Evolutionary conservation across 1,140 invertebrate genomes (phyloP), one percentile per base, ranked within the genome.

Genomic region (Bombus fervidus): DNA sequence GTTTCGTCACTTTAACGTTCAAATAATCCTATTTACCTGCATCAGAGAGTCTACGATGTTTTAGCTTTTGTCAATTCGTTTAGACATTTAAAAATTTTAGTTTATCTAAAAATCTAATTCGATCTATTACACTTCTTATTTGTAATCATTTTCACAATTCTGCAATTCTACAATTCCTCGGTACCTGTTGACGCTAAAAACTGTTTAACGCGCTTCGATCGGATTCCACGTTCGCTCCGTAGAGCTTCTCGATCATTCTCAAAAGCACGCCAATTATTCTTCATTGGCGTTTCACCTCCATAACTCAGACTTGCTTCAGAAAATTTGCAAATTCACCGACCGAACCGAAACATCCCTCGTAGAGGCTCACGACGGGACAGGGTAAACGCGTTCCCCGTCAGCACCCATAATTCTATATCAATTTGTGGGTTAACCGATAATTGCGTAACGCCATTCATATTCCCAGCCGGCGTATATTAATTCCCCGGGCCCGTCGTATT

Each of bases 401-500:
- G 47, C 75, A 37, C 47, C 83, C 68, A 80, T 73, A 72, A 85
- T 79, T 85, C 68, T 39, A 22, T 85, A 85, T 85, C 83, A 79
- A 79, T 84, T 80, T 72, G 68, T 22, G 53, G 83, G 77, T 80
- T 80, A 64, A 80, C 83, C 41, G 66, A 85, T 85, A 85, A 80
- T 85, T 80, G 76, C 77, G 76, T 85, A 85, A 85, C 83, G 77
- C 77, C 68, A 64, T 85, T 80, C 68, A 53, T 85, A 85, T 85
- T 72, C 31, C 68, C 68, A 47, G 31, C 47, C 47, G 62, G 75
- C 31, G 77, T 31, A 62, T 85, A 85, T 85, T 85, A 80, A 85
- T 85, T 80, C 83, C 41, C 53, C 13, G 0, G 31, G 8, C 31
- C 68, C 28, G 57, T 37, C 83, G 39, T 85, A 85, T 73, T 80